These are phyloP conservation scores for Momotus momota DNA, from an alignment of 2,797 vertebrate species.

Conservation along the genomic window DNA sequence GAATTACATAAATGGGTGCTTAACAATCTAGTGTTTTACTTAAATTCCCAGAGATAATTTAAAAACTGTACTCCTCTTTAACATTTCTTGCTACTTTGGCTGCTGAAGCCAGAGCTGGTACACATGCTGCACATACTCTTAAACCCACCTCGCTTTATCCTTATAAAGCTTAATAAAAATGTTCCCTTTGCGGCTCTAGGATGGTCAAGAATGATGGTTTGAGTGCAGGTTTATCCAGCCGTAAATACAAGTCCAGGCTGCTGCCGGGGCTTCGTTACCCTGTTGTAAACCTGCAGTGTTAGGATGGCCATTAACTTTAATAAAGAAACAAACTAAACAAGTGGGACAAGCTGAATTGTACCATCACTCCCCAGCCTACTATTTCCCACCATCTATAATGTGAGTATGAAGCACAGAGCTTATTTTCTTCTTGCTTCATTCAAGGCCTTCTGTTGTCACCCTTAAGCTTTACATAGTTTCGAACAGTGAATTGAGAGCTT, in stretches of 20 bases:
- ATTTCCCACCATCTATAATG: background rate
- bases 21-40: background rate
- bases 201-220: background rate
- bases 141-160: background rate
- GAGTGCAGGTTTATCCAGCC: background rate
- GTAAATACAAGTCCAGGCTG: background rate
- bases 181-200: background rate
- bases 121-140: background rate
- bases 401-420: background rate
- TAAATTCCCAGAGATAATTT: background rate
- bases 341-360: background rate
- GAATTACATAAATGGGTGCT: background rate
- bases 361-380: background rate
- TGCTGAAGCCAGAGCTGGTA: background rate
- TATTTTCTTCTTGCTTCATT: background rate
- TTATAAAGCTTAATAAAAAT: background rate
- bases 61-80: background rate
- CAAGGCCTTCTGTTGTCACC: background rate
- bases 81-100: background rate
- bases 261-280: background rate
- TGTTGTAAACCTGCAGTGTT: background rate
- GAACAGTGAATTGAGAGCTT: background rate
- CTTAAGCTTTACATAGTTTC: background rate
- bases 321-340: constrained; percentile 24
- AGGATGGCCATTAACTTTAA: background rate